A percentile compares a stretch with the other conserved stretches of the same genome.
Evolutionary conservation across 2,113 vertebrate genomes (phyloP).

Genomic region (Halichoerus grypus): DNA sequence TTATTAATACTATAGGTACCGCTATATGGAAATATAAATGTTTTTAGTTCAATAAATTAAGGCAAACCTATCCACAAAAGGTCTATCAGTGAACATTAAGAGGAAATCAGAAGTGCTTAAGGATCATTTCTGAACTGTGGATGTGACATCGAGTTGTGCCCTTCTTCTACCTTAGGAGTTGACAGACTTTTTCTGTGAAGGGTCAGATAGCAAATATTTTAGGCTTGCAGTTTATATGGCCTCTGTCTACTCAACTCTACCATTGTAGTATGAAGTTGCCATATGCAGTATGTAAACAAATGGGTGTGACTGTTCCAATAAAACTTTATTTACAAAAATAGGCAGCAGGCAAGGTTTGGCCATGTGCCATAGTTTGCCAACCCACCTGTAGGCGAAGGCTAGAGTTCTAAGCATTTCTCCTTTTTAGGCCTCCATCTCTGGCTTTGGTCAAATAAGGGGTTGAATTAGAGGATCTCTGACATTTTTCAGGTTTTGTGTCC

Average conservation of each 20-base stretch:
- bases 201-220: neutral
- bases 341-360: neutral
- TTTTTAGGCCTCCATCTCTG: conserved; percentile 16
- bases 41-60: conserved; percentile 21
- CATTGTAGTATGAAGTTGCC: neutral
- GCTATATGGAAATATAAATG: neutral
- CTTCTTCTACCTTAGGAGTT: neutral
- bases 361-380: neutral
- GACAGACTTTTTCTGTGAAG: neutral
- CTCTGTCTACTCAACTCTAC: neutral
- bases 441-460: neutral
- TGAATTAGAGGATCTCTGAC: neutral
- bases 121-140: neutral
- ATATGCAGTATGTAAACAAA: neutral
- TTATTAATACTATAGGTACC: neutral
- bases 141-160: neutral
- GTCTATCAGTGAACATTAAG: neutral
- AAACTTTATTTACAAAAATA: conserved; percentile 38
- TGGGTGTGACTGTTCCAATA: neutral
- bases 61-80: neutral
- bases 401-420: neutral
- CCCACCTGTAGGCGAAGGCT: neutral
- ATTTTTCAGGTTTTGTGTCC: conserved; percentile 37
- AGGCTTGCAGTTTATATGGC: neutral
- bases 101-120: conserved; percentile 24